Conservation (phyloP, 2,888 invertebrate species). For the Apeira syringaria region DNA sequence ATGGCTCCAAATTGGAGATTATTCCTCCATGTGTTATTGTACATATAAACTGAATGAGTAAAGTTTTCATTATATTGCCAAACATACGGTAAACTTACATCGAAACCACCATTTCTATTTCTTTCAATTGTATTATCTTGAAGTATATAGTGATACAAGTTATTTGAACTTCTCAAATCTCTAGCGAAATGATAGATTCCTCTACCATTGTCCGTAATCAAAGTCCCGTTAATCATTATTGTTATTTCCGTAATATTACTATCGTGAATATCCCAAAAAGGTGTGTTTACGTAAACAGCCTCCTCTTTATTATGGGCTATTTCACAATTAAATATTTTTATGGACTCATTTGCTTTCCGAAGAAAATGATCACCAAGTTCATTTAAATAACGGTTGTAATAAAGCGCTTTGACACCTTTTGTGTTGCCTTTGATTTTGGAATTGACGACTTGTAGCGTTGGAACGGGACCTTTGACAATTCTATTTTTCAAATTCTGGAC, state of each 20-base stretch:
- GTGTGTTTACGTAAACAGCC: slow-evolving; percentile 92
- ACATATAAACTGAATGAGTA: slow-evolving; percentile 94
- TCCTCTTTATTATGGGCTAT: slow-evolving; percentile 91
- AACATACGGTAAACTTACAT: slow-evolving; percentile 95
- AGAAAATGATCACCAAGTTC: slow-evolving; percentile 94
- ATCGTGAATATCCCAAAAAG: slow-evolving; percentile 92
- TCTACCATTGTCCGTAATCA: slow-evolving; percentile 93
- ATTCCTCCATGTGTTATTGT: slow-evolving; percentile 93
- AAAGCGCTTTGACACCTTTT: slow-evolving; percentile 91
- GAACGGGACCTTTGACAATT: slow-evolving; percentile 91
- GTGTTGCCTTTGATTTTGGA: slow-evolving; percentile 92
- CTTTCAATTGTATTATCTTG: slow-evolving; percentile 94
- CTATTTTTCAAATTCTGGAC: slow-evolving; percentile 88
- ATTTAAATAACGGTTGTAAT: slow-evolving; percentile 94
- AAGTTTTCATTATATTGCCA: slow-evolving; percentile 98
- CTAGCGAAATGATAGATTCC: slow-evolving; percentile 95
- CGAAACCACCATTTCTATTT: slow-evolving; percentile 94
- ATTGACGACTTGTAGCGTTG: slow-evolving; percentile 88
- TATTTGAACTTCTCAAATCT: slow-evolving; percentile 97
- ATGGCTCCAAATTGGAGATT: slow-evolving; percentile 93
- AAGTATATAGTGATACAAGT: slow-evolving; percentile 97
- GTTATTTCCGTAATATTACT: slow-evolving; percentile 96
- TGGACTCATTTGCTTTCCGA: slow-evolving; percentile 93
- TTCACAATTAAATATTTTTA: slow-evolving; percentile 91
- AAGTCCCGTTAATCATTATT: slow-evolving; percentile 93